Evolutionary conservation across 2,797 vertebrate genomes (phyloP).

Genomic region (Pseudocheirus occidentalis): DNA sequence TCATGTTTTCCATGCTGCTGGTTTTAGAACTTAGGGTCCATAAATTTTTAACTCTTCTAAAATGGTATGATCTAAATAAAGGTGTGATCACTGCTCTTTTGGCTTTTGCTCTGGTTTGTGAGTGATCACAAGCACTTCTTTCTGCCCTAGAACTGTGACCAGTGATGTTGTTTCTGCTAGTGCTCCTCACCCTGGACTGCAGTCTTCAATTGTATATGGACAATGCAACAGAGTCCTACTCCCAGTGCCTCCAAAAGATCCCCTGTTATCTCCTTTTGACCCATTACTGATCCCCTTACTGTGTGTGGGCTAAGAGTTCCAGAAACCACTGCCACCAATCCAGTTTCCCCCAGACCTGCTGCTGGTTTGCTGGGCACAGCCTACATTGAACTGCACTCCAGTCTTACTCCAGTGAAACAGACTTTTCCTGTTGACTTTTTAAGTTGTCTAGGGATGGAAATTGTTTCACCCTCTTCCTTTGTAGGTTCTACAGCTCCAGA

Average conservation of each 20-base stretch:
- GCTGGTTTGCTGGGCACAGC: background rate
- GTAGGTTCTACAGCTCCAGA: background rate
- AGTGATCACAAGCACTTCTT: background rate
- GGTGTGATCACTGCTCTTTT: background rate
- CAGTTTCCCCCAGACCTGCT: background rate
- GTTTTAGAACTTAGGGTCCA: background rate
- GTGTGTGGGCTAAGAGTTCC: background rate
- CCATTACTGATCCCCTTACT: background rate
- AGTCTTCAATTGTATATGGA: background rate
- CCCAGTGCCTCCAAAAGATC: background rate
- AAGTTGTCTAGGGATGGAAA: background rate
- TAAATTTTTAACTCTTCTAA: background rate
- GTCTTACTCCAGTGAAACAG: background rate
- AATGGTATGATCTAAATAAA: background rate
- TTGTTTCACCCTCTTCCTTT: background rate
- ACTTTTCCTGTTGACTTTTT: background rate
- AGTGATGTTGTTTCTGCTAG: background rate
- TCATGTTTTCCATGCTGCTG: background rate
- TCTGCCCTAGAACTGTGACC: background rate
- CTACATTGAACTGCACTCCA: background rate
- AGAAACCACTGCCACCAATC: background rate
- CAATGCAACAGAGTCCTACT: background rate
- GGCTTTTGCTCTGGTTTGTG: background rate
- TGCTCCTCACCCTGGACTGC: background rate
- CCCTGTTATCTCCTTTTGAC: background rate